Evolutionary conservation across 2,888 invertebrate species (phyloP).

Genomic region (Cremastinae sp.): DNA sequence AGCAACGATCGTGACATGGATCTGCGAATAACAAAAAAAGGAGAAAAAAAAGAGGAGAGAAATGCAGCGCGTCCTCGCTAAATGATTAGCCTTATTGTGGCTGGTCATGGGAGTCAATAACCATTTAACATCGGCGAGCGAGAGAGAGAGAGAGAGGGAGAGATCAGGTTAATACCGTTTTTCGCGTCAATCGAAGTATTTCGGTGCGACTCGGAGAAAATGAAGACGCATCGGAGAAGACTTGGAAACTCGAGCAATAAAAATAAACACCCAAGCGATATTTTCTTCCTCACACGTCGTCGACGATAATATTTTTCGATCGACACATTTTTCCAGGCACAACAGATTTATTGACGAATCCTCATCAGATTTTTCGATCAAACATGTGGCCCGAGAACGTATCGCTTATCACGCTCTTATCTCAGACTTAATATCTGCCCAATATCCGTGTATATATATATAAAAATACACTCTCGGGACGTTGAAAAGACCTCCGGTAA

Average conservation of each 20-base stretch:
- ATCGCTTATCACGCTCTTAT: too few species aligned
- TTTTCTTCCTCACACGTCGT: too few species aligned
- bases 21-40: constrained; percentile 58
- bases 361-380: too few species aligned
- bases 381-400: too few species aligned
- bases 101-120: constrained; percentile 76
- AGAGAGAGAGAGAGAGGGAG: constrained; percentile 19
- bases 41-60: constrained; percentile 58
- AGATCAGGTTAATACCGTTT: constrained; percentile 33
- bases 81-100: constrained; percentile 77
- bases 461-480: background rate
- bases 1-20: constrained; percentile 58
- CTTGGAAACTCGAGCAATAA: constrained; percentile 21
- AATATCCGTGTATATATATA: background rate
- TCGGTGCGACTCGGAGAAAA: background rate
- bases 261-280: constrained; percentile 3
- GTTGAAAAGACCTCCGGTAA: background rate
- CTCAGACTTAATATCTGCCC: too few species aligned
- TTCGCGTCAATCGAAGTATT: constrained; percentile 5
- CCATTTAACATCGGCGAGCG: constrained; percentile 73
- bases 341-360: too few species aligned
- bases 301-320: too few species aligned
- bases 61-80: constrained; percentile 70
- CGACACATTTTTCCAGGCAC: too few species aligned
- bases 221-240: constrained; percentile 8